Conservation (phyloP, 2,797 vertebrate genomes). For the Malacoctenus gilli region DNA sequence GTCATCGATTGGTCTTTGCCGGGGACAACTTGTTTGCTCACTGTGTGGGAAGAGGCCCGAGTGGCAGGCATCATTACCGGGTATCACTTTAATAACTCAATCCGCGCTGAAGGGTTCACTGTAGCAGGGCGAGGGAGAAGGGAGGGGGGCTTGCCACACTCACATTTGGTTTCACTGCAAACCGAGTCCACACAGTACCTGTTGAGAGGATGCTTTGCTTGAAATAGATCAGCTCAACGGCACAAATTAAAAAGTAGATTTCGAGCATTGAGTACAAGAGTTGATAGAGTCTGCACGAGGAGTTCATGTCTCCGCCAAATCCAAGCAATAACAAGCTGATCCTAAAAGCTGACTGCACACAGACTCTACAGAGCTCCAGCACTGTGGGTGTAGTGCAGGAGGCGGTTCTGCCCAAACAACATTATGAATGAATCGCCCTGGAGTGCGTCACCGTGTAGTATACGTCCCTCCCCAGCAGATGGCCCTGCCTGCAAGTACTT, state of each 20-base stretch:
- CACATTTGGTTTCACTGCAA: constrained; percentile 13
- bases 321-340: constrained; percentile 15
- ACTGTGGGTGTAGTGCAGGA: constrained; percentile 30
- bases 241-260: not conserved
- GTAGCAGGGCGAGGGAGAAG: not conserved
- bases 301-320: constrained; percentile 11
- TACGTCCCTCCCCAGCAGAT: constrained; percentile 81
- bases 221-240: not conserved
- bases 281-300: constrained; percentile 5
- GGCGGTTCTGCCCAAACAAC: constrained; percentile 32
- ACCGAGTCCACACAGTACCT: not conserved
- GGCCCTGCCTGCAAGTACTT: constrained; percentile 78
- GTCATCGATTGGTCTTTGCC: constrained; percentile 68
- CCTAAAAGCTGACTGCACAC: constrained; percentile 16
- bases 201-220: not conserved
- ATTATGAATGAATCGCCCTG: constrained; percentile 67
- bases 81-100: constrained; percentile 67
- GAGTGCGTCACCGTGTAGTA: constrained; percentile 75
- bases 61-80: constrained; percentile 56
- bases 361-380: constrained; percentile 7
- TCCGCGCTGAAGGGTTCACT: constrained; percentile 40
- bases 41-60: constrained; percentile 63
- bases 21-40: constrained; percentile 61
- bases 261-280: not conserved
- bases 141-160: constrained; percentile 11